These are phyloP conservation scores for Mustela nigripes DNA, from an alignment of 2,113 vertebrate species.

Conservation along the genomic window DNA sequence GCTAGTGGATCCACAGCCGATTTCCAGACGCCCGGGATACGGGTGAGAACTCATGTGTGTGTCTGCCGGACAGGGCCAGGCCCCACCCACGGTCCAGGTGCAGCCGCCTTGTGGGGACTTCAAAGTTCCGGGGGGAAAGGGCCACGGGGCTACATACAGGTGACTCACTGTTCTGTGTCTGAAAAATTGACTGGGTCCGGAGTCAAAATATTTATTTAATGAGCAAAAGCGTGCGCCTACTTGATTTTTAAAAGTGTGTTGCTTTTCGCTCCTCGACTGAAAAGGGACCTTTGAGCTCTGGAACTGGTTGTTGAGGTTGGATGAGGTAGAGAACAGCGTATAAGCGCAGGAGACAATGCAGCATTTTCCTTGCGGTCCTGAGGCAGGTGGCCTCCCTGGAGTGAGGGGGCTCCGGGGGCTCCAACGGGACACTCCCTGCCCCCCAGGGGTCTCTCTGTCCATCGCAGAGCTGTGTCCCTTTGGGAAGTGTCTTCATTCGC, in stretches of 20 bases:
- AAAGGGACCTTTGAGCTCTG: slow-evolving; percentile 11
- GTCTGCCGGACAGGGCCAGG: not conserved
- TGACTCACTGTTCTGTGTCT: slow-evolving; percentile 32
- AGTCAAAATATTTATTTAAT: slow-evolving; percentile 69
- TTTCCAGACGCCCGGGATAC: not conserved
- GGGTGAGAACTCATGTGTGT: not conserved
- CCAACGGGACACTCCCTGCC: not conserved
- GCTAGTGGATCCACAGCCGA: not conserved
- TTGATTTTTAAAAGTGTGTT: slow-evolving; percentile 63
- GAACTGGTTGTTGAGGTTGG: not conserved
- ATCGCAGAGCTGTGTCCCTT: not conserved
- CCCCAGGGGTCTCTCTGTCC: not conserved
- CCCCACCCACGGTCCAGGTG: not conserved
- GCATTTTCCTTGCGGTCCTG: not conserved
- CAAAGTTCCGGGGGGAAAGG: slow-evolving; percentile 60
- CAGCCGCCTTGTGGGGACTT: not conserved
- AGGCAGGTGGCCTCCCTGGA: not conserved
- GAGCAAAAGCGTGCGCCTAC: slow-evolving; percentile 56
- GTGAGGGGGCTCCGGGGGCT: not conserved
- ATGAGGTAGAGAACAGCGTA: not conserved
- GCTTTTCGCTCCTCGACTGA: slow-evolving; percentile 64
- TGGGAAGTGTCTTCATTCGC: not conserved
- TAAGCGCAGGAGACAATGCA: fast-evolving
- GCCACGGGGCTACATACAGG: not conserved
- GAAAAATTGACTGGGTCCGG: slow-evolving; percentile 55